Evolutionary conservation across 2,888 invertebrate species (phyloP), one percentile per base, ranked within the genome.

Genomic region (Pterobdella sp.): DNA sequence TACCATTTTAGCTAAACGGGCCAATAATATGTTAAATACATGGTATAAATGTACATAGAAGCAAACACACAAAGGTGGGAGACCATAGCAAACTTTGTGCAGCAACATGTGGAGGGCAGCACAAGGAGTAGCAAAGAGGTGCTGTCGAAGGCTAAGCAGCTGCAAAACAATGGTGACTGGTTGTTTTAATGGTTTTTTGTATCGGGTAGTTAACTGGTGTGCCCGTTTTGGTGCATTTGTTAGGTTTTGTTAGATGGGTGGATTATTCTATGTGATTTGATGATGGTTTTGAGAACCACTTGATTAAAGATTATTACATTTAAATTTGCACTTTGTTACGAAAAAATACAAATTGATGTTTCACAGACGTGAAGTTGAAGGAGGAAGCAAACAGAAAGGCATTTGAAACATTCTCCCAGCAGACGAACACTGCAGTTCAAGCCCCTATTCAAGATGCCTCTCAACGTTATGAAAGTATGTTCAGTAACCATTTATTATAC

Each of bases 11-110:
- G n/a, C n/a, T n/a, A n/a, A n/a, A n/a, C n/a, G n/a, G n/a, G n/a
- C n/a, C n/a, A n/a, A n/a, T n/a, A n/a, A n/a, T n/a, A n/a, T n/a
- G n/a, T n/a, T n/a, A n/a, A n/a, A n/a, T n/a, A n/a, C n/a, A n/a
- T n/a, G n/a, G n/a, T n/a, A n/a, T n/a, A n/a, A n/a, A n/a, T n/a
- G n/a, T n/a, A n/a, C n/a, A n/a, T n/a, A n/a, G n/a, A n/a, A n/a
- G n/a, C n/a, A n/a, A n/a, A n/a, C n/a, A n/a, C 35, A 1, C 52
- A 22, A 76, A 85, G 87, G 63, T 91, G 92, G 92, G 93, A 94
- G 68, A 93, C 95, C 0, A 93, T 98, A 2, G 92, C 96, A 0
- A 91, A 93, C 81, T 99, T 95, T 82, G 89, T 99, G 73, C 93
- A 93, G 83, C 94, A 83, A 74, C 84, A 84, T 78, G 79, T 81